Percentiles rank a stretch among this genome's conserved stretches.
Conservation (phyloP, 2,888 invertebrate species). For the Cistogaster globosa region DNA sequence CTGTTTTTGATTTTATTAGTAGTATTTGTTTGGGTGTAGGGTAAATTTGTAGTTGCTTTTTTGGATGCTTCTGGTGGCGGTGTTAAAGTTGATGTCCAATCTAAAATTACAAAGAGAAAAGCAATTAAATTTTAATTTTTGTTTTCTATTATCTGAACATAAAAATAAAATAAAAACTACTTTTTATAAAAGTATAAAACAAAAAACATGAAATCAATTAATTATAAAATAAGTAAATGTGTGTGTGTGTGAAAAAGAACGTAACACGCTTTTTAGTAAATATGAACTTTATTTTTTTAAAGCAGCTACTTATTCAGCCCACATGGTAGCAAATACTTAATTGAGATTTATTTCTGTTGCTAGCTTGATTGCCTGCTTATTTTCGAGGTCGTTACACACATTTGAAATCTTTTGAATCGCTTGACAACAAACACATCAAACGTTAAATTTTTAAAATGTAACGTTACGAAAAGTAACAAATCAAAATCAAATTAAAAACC, state of each 20-base stretch:
- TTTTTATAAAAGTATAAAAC: too few relatives aligned
- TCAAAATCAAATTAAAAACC: slow-evolving; percentile 23
- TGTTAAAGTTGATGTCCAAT: slow-evolving; percentile 79
- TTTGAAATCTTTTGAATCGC: slow-evolving; percentile 49
- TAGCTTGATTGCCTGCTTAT: not conserved
- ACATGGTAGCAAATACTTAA: slow-evolving; percentile 43
- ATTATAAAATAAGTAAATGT: not conserved
- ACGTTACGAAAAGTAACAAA: slow-evolving; percentile 18
- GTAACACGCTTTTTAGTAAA: slow-evolving; percentile 45
- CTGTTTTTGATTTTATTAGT: slow-evolving; percentile 73
- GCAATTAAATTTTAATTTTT: not conserved
- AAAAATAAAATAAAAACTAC: not conserved
- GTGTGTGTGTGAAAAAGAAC: slow-evolving; percentile 48
- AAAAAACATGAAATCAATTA: slow-evolving; percentile 28
- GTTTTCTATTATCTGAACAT: not conserved
- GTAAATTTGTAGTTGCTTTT: slow-evolving; percentile 66
- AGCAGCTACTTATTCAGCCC: slow-evolving; percentile 8
- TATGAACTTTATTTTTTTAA: slow-evolving; percentile 20
- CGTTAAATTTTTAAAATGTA: slow-evolving; percentile 20
- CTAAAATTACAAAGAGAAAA: slow-evolving; percentile 72
- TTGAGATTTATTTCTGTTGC: slow-evolving; percentile 19
- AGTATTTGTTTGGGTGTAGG: slow-evolving; percentile 68
- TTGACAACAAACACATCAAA: slow-evolving; percentile 66
- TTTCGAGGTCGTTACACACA: slow-evolving; percentile 65
- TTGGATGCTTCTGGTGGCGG: slow-evolving; percentile 67